phyloP scores from a whole-genome alignment of 2,113 vertebrate genomes.

The Passer domesticus region DNA sequence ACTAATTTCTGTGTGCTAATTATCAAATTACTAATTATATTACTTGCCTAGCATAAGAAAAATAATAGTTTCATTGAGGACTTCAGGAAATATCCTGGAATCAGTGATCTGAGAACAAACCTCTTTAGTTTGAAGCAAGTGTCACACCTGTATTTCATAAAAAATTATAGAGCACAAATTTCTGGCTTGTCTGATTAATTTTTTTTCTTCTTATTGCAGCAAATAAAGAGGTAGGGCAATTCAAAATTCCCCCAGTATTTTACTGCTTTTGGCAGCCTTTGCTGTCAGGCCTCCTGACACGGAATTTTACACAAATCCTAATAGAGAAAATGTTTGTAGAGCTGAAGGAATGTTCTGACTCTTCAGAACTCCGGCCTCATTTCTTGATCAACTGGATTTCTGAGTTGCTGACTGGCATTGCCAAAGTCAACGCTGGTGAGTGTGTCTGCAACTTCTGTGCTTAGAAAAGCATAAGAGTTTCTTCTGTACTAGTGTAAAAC shows the following conservation, averaged over 20 bases:
- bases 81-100: not conserved
- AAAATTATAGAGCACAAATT: not conserved
- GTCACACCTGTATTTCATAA: not conserved
- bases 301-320: slow-evolving; percentile 80
- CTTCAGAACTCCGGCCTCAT: slow-evolving; percentile 69
- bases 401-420: slow-evolving; percentile 84
- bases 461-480: not conserved
- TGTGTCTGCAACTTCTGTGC: not conserved
- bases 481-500: not conserved
- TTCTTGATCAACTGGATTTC: slow-evolving; percentile 89
- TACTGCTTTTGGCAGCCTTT: slow-evolving; percentile 92
- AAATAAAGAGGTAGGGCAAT: slow-evolving; percentile 63
- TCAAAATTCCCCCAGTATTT: slow-evolving; percentile 77
- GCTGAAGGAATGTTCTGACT: slow-evolving; percentile 73
- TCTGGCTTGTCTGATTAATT: not conserved
- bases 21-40: not conserved
- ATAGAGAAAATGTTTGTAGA: slow-evolving; percentile 88
- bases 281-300: slow-evolving; percentile 81
- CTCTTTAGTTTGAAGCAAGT: not conserved
- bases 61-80: not conserved
- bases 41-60: not conserved
- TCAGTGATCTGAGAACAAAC: not conserved
- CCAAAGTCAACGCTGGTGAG: slow-evolving; percentile 74
- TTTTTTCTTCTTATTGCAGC: slow-evolving; percentile 33
- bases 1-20: not conserved